A percentile compares a stretch with the other conserved stretches of the same genome.
These are phyloP conservation scores for Ptilorrhoa leucosticta DNA, from an alignment of 2,113 vertebrate genomes.

Conservation along the genomic window DNA sequence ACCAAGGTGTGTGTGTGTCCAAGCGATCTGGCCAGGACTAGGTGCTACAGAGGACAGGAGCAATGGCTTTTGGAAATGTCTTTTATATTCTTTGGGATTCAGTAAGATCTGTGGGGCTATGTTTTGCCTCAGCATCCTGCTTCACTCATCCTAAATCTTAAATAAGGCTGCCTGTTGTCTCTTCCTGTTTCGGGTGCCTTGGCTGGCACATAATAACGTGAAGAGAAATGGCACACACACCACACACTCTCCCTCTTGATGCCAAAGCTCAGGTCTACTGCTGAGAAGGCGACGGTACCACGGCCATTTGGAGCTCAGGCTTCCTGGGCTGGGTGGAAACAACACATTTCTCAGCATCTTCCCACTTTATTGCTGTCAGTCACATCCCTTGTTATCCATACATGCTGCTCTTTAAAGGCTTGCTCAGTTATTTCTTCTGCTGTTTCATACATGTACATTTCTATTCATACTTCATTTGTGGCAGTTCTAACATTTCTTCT, in stretches of 20 bases:
- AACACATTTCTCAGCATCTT: neutral
- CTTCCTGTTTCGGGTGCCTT: neutral
- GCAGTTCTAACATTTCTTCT: neutral
- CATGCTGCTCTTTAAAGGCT: neutral
- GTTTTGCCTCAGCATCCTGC: neutral
- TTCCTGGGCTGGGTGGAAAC: neutral
- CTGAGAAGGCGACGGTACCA: neutral
- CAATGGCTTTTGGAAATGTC: neutral
- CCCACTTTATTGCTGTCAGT: neutral
- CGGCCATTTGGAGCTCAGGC: neutral
- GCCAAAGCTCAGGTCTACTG: neutral
- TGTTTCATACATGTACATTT: neutral
- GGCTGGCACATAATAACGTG: rapidly evolving
- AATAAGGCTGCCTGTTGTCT: neutral
- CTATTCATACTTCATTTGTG: neutral
- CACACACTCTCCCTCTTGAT: neutral
- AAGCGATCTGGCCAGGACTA: neutral
- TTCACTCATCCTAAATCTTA: neutral
- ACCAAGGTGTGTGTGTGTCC: neutral
- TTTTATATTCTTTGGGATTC: neutral
- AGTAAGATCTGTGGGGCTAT: neutral
- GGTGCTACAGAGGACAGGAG: neutral
- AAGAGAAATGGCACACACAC: neutral
- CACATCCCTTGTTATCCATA: neutral
- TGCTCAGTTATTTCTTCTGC: neutral